Evolutionary conservation across 1,140 invertebrate species (phyloP), one percentile per base, ranked within the genome.

Genomic region (Drosophila bocki): DNA sequence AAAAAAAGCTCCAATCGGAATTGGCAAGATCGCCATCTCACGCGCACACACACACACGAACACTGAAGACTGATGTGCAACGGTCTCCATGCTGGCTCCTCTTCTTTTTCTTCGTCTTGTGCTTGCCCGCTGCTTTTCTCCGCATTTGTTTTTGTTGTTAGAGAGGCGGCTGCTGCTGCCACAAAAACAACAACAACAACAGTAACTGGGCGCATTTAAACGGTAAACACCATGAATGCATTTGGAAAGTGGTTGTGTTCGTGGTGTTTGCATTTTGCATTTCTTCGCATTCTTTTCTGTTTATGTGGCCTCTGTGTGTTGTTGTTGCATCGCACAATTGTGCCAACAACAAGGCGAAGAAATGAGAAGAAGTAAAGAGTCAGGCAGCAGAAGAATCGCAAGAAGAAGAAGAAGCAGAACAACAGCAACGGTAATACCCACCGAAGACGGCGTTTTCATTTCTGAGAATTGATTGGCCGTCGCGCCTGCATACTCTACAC

Each of bases 211-310:
- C 80, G 77, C 84, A 87, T 87, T 87, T 87, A 87, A 87, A 87
- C 84, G 84, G 84, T 87, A 87, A 87, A 87, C 85, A 87, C 83
- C 84, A 84, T 87, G 84, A 87, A 87, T 88, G 84, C 84, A 87
- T 87, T 87, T 87, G 84, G 84, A 87, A 87, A 87, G 84, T 87
- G 84, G 76, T 78, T 78, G 70, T 76, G 70, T 75, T 86, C 80
- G 84, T 87, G 84, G 80, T 87, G 84, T 87, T 87, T 87, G 84
- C 85, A 87, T 87, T 87, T 87, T 87, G 84, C 84, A 87, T 91
- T 91, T 83, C 87, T 91, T 91, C 80, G 83, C 81, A 91, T 91
- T 91, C 80, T 87, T 91, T 91, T 80, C 71, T 88, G 86, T 84
- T 80, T 79, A 71, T 75, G 72, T 83, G 77, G 64, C 67, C 51